Conservation (phyloP, 2,113 vertebrate species). For the Leptosomus discolor region DNA sequence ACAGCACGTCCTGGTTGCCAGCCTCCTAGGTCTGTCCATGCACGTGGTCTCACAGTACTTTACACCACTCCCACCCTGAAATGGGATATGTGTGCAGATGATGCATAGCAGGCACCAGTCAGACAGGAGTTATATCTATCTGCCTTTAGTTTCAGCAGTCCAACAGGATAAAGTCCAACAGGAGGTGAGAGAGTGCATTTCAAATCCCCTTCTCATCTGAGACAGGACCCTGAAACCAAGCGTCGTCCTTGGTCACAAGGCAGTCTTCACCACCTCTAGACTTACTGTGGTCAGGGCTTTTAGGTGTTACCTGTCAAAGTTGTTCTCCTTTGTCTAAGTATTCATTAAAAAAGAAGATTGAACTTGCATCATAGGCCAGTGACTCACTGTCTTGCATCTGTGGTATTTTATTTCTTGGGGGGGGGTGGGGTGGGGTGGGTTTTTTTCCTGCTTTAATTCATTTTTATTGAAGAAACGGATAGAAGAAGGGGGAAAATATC, state of each 20-base stretch:
- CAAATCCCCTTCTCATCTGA: neutral
- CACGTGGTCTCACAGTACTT: neutral
- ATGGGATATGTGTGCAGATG: rapidly evolving
- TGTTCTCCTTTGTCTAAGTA: neutral
- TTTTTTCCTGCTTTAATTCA: neutral
- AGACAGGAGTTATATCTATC: neutral
- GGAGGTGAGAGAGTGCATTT: neutral
- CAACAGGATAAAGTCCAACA: neutral
- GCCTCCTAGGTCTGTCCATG: neutral
- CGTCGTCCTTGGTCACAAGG: neutral
- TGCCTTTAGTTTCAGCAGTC: neutral
- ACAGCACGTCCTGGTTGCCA: neutral
- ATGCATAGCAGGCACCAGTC: rapidly evolving
- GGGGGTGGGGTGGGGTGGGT: rapidly evolving
- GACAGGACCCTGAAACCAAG: neutral
- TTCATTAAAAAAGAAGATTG: neutral
- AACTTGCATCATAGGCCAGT: neutral
- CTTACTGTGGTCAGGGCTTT: neutral
- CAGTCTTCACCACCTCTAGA: neutral
- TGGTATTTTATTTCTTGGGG: neutral
- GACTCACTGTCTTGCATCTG: neutral
- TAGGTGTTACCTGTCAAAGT: neutral
- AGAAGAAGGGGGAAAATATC: neutral
- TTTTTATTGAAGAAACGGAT: neutral
- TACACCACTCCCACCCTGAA: neutral